Evolutionary conservation across 2,888 invertebrate species (phyloP).

Genomic region (Timema cristinae): DNA sequence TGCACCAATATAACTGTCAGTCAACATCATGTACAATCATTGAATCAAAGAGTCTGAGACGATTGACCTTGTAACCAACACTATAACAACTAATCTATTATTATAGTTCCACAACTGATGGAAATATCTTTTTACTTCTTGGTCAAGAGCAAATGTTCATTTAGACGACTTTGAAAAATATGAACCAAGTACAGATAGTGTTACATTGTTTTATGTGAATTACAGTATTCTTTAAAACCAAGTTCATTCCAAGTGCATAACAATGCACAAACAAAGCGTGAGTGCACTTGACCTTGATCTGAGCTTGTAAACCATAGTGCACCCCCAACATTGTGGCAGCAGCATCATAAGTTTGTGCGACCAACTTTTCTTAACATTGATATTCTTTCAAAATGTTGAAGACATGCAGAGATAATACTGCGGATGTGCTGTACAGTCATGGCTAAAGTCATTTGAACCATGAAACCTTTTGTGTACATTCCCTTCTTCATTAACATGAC

Average conservation of each 20-base stretch:
- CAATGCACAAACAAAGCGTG: conserved; percentile 15
- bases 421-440: neutral
- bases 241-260: conserved; percentile 15
- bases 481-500: too few species aligned
- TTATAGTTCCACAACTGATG: conserved; percentile 19
- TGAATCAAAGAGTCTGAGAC: neutral
- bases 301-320: conserved; percentile 14
- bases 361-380: conserved; percentile 16
- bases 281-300: conserved; percentile 3
- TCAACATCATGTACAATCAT: conserved; percentile 16
- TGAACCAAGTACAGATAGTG: neutral
- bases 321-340: conserved; percentile 16
- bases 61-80: conserved; percentile 8
- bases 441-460: conserved; percentile 15
- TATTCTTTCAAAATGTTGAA: conserved; percentile 7
- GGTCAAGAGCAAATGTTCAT: conserved; percentile 1
- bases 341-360: conserved; percentile 19
- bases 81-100: conserved; percentile 19
- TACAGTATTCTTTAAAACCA: conserved; percentile 14
- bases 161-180: conserved; percentile 18
- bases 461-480: too few species aligned
- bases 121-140: neutral
- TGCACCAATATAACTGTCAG: conserved; percentile 1
- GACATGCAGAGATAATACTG: conserved; percentile 12
- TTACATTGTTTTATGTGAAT: conserved; percentile 6